A percentile compares a stretch with the other conserved stretches of the same genome.
Evolutionary conservation across 2,113 vertebrate genomes (phyloP).

Genomic region (Perca fluviatilis): DNA sequence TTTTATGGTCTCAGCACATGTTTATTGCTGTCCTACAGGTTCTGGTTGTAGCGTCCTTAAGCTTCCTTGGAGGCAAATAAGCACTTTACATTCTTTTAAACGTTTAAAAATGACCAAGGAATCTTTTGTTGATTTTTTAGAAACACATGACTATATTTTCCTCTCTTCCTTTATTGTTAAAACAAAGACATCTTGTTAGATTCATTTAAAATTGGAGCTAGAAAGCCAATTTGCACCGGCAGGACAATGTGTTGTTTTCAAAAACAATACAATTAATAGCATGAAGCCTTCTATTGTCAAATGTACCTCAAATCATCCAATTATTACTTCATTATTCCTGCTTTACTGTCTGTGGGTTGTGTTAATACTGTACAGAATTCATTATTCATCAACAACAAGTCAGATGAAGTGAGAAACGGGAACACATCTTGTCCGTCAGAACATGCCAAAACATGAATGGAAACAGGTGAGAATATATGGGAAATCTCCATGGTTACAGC

Average conservation of each 20-base stretch:
- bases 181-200: conserved; percentile 10
- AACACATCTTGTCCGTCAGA: not conserved
- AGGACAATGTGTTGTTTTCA: conserved; percentile 12
- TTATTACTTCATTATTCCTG: not conserved
- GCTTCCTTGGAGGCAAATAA: not conserved
- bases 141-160: not conserved
- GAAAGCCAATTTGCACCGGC: not conserved
- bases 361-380: conserved; percentile 51
- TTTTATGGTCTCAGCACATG: no score
- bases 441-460: conserved; percentile 18
- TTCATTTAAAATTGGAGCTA: not conserved
- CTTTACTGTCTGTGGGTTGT: not conserved
- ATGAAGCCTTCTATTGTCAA: not conserved
- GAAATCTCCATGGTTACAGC: conserved; percentile 27
- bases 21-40: not conserved
- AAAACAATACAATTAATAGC: not conserved
- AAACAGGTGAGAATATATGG: not conserved
- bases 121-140: not conserved
- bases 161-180: conserved; percentile 46
- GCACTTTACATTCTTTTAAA: no score
- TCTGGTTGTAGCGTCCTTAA: not conserved
- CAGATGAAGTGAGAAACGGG: not conserved
- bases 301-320: not conserved
- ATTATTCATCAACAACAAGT: not conserved
- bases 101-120: not conserved